phyloP scores from a whole-genome alignment of 1,140 invertebrate species.

The Octopus bimaculoides region DNA sequence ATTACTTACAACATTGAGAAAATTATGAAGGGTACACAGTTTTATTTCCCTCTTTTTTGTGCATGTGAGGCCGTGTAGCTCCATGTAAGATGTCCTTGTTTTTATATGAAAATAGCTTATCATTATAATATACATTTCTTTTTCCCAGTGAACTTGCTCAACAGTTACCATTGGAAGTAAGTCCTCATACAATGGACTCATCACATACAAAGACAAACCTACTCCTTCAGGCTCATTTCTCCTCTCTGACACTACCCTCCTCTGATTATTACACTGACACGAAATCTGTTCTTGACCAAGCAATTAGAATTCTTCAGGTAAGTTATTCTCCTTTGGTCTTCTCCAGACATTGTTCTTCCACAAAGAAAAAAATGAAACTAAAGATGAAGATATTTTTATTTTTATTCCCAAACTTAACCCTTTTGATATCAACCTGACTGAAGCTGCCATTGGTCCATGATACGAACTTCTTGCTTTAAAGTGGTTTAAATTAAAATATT shows the following conservation, averaged over 20 bases:
- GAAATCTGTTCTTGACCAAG: constrained; percentile 94
- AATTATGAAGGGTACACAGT: no score
- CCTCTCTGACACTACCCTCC: constrained; percentile 75
- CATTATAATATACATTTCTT: constrained; percentile 1
- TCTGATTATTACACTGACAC: constrained; percentile 95
- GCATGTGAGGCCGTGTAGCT: no score
- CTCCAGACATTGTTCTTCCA: not conserved
- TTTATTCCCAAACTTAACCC: no score
- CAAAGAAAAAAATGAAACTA: not conserved
- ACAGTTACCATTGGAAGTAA: constrained; percentile 72
- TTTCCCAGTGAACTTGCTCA: constrained; percentile 75
- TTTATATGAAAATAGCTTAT: not conserved
- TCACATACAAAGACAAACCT: constrained; percentile 92
- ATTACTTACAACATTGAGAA: no score
- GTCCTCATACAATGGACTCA: constrained; percentile 75
- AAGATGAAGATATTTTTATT: no score
- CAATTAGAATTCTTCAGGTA: constrained; percentile 90
- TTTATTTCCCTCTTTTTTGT: no score
- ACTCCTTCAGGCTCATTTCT: constrained; percentile 91
- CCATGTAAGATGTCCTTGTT: no score
- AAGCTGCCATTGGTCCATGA: no score
- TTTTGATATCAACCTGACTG: no score
- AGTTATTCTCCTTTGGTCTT: constrained; percentile 17
- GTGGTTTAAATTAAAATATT: no score
- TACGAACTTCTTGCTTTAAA: no score